phyloP scores from a whole-genome alignment of 2,888 invertebrate genomes.

The Andricus quercusramuli region DNA sequence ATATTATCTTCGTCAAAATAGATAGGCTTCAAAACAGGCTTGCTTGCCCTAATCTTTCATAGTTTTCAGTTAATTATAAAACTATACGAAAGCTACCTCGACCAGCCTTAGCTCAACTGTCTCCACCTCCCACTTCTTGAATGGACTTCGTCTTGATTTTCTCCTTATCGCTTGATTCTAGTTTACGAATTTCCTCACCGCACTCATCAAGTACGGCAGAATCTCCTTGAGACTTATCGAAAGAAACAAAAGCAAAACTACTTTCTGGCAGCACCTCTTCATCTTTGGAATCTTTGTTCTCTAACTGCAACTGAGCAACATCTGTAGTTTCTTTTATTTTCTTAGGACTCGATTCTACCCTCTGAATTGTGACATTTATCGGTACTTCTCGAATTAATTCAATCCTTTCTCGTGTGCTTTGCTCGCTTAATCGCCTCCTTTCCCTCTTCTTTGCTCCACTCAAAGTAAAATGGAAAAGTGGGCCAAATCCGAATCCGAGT shows the following conservation, averaged over 20 bases:
- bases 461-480: slow-evolving; percentile 54
- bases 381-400: slow-evolving; percentile 30
- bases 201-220: neutral
- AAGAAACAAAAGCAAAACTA: neutral
- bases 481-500: slow-evolving; percentile 62
- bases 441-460: neutral
- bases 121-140: slow-evolving; percentile 6
- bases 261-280: neutral
- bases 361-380: slow-evolving; percentile 1
- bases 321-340: neutral
- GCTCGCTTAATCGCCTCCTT: neutral
- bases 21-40: neutral
- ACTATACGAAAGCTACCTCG: neutral
- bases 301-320: neutral
- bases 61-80: slow-evolving; percentile 15
- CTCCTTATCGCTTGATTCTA: neutral
- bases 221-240: slow-evolving; percentile 1
- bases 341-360: neutral
- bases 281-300: neutral
- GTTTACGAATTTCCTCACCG: neutral
- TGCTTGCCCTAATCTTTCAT: neutral
- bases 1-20: neutral
- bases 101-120: neutral
- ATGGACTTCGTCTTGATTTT: neutral
- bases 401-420: neutral